These are phyloP conservation scores for Digitonthophagus gazella DNA, from an alignment of 2,888 invertebrate genomes.

Conservation along the genomic window DNA sequence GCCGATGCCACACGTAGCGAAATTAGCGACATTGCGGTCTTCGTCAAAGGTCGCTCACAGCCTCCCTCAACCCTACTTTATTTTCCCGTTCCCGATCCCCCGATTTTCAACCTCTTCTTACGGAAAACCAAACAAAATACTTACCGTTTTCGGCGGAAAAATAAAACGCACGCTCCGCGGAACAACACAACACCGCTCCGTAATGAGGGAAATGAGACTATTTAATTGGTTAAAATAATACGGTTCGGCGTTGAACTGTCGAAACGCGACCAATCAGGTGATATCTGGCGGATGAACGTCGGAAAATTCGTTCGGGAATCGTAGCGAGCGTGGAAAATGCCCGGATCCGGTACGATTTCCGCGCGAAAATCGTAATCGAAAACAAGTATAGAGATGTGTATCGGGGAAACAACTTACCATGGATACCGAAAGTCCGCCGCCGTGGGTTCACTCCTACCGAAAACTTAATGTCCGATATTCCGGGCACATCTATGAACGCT, in stretches of 20 bases:
- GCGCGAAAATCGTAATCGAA: slow-evolving; percentile 1
- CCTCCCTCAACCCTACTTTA: slow-evolving; percentile 29
- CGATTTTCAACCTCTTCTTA: slow-evolving; percentile 21
- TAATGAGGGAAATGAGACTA: slow-evolving; percentile 45
- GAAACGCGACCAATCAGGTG: slow-evolving; percentile 55
- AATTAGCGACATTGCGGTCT: slow-evolving; percentile 47
- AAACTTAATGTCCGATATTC: slow-evolving; percentile 31
- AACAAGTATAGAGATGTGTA: slow-evolving; percentile 21
- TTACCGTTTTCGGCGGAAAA: slow-evolving; percentile 14
- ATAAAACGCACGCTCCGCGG: slow-evolving; percentile 23
- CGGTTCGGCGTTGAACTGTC: slow-evolving; percentile 52
- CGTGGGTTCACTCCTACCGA: slow-evolving; percentile 36
- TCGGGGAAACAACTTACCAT: slow-evolving; percentile 46
- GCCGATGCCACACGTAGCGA: slow-evolving; percentile 51
- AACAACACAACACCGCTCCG: slow-evolving; percentile 25
- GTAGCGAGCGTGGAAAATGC: background rate
- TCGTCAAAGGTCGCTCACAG: slow-evolving; percentile 45
- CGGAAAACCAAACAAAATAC: slow-evolving; percentile 3
- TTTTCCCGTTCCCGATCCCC: slow-evolving; percentile 18
- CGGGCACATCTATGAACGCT: slow-evolving; percentile 19
- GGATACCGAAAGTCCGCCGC: slow-evolving; percentile 48
- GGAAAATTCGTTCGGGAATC: slow-evolving; percentile 11
- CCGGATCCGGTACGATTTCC: slow-evolving; percentile 8
- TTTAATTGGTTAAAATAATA: slow-evolving; percentile 56
- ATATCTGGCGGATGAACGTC: slow-evolving; percentile 46